Conservation (phyloP, 2,113 vertebrate species). For the Connochaetes taurinus region DNA sequence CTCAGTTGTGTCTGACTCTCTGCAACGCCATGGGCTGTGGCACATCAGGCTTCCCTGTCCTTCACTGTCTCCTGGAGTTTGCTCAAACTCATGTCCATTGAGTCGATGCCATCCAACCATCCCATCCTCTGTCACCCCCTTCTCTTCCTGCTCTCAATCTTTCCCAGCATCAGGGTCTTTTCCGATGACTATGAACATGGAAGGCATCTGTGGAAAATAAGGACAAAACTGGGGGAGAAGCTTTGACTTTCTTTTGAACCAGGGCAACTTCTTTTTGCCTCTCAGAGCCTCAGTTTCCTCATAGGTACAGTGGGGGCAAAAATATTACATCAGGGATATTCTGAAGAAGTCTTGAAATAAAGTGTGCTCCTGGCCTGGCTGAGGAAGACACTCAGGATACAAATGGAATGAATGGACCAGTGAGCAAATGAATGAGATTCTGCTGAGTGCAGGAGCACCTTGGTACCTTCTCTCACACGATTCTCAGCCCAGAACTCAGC, state of each 20-base stretch:
- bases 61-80: not conserved
- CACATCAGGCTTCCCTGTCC: not conserved
- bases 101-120: not conserved
- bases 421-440: not conserved
- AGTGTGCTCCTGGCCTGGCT: not conserved
- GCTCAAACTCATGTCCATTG: not conserved
- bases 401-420: not conserved
- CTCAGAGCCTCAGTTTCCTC: not conserved
- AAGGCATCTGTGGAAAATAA: not conserved
- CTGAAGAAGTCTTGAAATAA: not conserved
- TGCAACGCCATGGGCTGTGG: not conserved
- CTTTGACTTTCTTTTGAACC: not conserved
- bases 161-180: not conserved
- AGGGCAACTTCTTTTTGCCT: not conserved
- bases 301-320: not conserved
- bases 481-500: not conserved
- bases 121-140: not conserved
- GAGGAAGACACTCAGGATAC: not conserved
- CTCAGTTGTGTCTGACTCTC: not conserved
- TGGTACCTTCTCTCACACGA: not conserved
- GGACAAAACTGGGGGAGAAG: not conserved
- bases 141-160: not conserved
- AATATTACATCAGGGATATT: not conserved
- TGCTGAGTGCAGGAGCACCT: not conserved
- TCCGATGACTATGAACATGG: not conserved